Evolutionary conservation across 2,888 invertebrate species (phyloP), one percentile per base, ranked within the genome.

Genomic region (Ligdia adustata): DNA sequence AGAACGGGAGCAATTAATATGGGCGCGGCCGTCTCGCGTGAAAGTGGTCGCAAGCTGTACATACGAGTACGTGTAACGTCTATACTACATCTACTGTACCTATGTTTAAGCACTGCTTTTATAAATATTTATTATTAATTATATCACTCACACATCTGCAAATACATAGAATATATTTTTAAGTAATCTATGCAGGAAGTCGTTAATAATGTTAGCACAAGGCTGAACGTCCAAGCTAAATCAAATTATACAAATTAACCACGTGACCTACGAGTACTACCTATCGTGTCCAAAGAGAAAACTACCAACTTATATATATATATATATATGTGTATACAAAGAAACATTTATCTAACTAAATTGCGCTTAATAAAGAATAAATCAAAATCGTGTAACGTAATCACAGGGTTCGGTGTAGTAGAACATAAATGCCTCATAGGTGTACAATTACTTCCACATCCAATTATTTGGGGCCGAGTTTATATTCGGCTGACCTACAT

Each of bases 1-100:
- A 83, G 88, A 89, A 89, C 87, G 86, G 83, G 89, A 89, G 87
- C 90, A 88, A 89, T 90, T 88, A 89, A 87, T 83, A 85, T 88
- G 84, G 89, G 87, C 82, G 89, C 83, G 89, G 73, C 87, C 72
- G 80, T 62, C 79, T 73, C 72, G 78, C 82, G 88, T 83, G 88
- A 89, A 89, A 89, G 89, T 88, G 77, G 73, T 5, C 78, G 63
- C 65, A 62, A 72, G 72, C 75, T 77, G 69, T n/a, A n/a, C 78
- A 76, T 81, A 26, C 27, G n/a, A 9, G 35, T 35, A 75, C 80
- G 79, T 55, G 52, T 51, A 74, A 74, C 68, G 69, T 66, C 62
- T 62, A 57, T 66, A 18, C 16, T n/a, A 26, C 14, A 15, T n/a
- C n/a, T 28, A 34, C n/a, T 11, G 63, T 64, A 62, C 60, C 44